A percentile compares a stretch with the other conserved stretches of the same genome.
These are phyloP conservation scores for Alsophila aescularia DNA, from an alignment of 2,888 invertebrate genomes.

Conservation along the genomic window DNA sequence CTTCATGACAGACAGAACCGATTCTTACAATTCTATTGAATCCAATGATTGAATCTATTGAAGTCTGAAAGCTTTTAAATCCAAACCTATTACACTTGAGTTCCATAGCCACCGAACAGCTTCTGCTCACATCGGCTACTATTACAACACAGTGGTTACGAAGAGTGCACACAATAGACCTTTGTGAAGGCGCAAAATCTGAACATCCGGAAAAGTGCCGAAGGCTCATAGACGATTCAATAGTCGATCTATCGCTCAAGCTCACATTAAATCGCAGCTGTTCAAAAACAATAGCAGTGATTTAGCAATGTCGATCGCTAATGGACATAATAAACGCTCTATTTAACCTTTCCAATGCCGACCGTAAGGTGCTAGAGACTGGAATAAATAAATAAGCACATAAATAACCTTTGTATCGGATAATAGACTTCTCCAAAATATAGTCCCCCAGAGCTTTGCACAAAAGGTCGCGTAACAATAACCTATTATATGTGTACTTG, in stretches of 20 bases:
- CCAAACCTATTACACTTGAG: neutral
- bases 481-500: slow-evolving; percentile 63
- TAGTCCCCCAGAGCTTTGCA: slow-evolving; percentile 56
- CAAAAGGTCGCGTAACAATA: slow-evolving; percentile 74
- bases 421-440: slow-evolving; percentile 55
- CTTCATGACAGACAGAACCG: neutral
- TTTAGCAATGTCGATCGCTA: slow-evolving; percentile 30
- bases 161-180: slow-evolving; percentile 57
- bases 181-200: slow-evolving; percentile 58
- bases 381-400: slow-evolving; percentile 40
- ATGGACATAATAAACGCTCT: slow-evolving; percentile 23
- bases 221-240: slow-evolving; percentile 55
- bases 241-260: slow-evolving; percentile 42
- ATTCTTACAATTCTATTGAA: neutral
- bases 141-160: slow-evolving; percentile 46
- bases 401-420: slow-evolving; percentile 55
- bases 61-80: slow-evolving; percentile 1
- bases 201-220: slow-evolving; percentile 68
- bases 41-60: no score
- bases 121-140: slow-evolving; percentile 3
- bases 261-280: slow-evolving; percentile 40
- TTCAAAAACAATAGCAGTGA: slow-evolving; percentile 41
- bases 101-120: neutral
- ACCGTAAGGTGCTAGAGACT: slow-evolving; percentile 31
- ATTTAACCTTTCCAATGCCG: slow-evolving; percentile 29